phyloP scores from a whole-genome alignment of 2,888 invertebrate genomes.

The Cephus pulcher region DNA sequence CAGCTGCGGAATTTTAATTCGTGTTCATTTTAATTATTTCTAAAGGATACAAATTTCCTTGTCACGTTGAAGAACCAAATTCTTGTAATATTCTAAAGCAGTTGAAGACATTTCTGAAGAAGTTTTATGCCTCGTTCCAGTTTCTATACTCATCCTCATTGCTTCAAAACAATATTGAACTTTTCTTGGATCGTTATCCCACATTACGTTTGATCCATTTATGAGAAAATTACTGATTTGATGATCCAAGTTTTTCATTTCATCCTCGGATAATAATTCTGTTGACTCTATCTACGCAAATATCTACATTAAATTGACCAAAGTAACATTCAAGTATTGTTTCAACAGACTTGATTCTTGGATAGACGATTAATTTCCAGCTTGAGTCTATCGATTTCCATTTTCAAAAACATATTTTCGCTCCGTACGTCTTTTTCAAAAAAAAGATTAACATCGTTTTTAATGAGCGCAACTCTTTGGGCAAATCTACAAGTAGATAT shows the following conservation, averaged over 20 bases:
- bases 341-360: neutral
- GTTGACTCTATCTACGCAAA: constrained; percentile 23
- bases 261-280: constrained; percentile 36
- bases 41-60: constrained; percentile 65
- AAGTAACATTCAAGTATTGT: neutral
- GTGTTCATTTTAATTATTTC: neutral
- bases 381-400: constrained; percentile 64
- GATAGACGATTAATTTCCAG: constrained; percentile 44
- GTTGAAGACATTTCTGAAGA: constrained; percentile 17
- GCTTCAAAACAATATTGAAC: constrained; percentile 58
- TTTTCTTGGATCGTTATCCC: constrained; percentile 52
- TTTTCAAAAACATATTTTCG: constrained; percentile 64
- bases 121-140: constrained; percentile 16
- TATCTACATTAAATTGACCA: constrained; percentile 4
- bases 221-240: constrained; percentile 45
- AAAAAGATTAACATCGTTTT: constrained; percentile 66
- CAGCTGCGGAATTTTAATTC: neutral
- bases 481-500: constrained; percentile 70
- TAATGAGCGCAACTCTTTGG: constrained; percentile 68
- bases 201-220: constrained; percentile 40
- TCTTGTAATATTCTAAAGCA: constrained; percentile 51
- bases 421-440: constrained; percentile 64
- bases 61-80: constrained; percentile 58
- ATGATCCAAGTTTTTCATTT: constrained; percentile 43
- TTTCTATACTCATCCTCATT: constrained; percentile 16